Base-by-base conservation (phyloP, 1,140 invertebrate species). In the Drosophila tristis region DNA sequence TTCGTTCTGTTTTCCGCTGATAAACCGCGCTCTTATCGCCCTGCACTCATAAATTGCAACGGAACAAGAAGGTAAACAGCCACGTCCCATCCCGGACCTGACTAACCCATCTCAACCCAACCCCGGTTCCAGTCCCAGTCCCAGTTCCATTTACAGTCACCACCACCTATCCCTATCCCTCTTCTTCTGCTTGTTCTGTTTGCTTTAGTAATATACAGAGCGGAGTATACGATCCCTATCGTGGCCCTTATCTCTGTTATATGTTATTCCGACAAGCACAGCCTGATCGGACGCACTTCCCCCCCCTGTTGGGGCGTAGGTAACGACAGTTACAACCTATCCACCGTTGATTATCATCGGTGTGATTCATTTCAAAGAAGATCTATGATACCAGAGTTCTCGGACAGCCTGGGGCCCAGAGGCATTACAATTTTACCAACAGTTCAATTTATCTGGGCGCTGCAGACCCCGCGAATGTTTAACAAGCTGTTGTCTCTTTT, bases 21-120 rank as follows among this genome's bases (percentile, higher is more conserved):
- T 89, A 86, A 87, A 63, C 64, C 51, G 11, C 11, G 11, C 35
- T 39, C 45, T 86, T 86, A 86, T 86, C 82, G 59, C 50, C 16
- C 43, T 51, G 78, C 75, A 84, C 84, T 89, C 84, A 82, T 89
- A 89, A 89, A 89, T 89, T 89, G 84, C 84, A 89, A 89, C 77
- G 73, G 70, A 81, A 77, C 64, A 86, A 86, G 78, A 89, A 85
- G 79, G 75, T 89, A 89, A 89, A 89, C 80, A 87, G 35, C 42
- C 23, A 60, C 53, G 49, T 23, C 13, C 53, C 16, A 16, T 60
- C 51, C 45, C 44, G 60, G 55, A 58, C 72, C 78, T 76, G 72
- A 86, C 82, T 87, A 61, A 76, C 66, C 67, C 78, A 77, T 73
- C 77, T 59, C 66, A 71, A 42, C 42, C 44, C 53, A 26, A 47